Conservation (phyloP, 2,797 vertebrate species). For the Lateolabrax maculatus region DNA sequence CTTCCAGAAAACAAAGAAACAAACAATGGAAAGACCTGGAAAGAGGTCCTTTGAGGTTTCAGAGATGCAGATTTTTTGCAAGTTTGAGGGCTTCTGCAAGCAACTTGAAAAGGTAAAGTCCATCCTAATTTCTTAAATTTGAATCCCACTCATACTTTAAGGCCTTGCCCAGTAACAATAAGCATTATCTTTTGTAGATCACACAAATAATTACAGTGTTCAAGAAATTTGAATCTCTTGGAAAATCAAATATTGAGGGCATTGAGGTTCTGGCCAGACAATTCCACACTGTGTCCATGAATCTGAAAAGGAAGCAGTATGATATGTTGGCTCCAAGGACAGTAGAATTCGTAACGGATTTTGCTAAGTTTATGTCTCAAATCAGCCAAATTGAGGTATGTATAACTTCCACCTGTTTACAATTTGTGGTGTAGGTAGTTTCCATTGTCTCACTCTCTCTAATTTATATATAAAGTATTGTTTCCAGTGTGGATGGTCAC, state of each 20-base stretch:
- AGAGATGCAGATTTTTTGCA: slow-evolving; percentile 88
- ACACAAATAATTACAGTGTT: slow-evolving; percentile 85
- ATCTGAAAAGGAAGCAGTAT: slow-evolving; percentile 85
- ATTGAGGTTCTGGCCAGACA: slow-evolving; percentile 85
- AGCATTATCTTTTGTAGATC: slow-evolving; percentile 83
- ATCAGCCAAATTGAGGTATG: slow-evolving; percentile 85
- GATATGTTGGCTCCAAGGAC: slow-evolving; percentile 85
- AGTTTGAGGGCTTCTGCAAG: slow-evolving; percentile 88
- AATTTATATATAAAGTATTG: background rate
- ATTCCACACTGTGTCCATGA: slow-evolving; percentile 84
- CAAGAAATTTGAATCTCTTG: slow-evolving; percentile 83
- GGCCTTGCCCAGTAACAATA: background rate
- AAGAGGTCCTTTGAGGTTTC: slow-evolving; percentile 86
- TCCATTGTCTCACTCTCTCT: background rate
- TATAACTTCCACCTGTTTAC: background rate
- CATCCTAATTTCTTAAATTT: background rate
- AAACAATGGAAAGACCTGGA: slow-evolving; percentile 74
- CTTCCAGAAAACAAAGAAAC: slow-evolving; percentile 84
- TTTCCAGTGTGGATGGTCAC: background rate
- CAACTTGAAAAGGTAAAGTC: slow-evolving; percentile 87
- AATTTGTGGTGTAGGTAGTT: background rate
- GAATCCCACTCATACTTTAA: background rate
- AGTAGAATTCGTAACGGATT: slow-evolving; percentile 87
- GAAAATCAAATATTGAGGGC: slow-evolving; percentile 87
- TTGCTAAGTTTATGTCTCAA: slow-evolving; percentile 84